Evolutionary conservation across 2,113 vertebrate genomes (phyloP).

Genomic region (Rhinogobius similis): DNA sequence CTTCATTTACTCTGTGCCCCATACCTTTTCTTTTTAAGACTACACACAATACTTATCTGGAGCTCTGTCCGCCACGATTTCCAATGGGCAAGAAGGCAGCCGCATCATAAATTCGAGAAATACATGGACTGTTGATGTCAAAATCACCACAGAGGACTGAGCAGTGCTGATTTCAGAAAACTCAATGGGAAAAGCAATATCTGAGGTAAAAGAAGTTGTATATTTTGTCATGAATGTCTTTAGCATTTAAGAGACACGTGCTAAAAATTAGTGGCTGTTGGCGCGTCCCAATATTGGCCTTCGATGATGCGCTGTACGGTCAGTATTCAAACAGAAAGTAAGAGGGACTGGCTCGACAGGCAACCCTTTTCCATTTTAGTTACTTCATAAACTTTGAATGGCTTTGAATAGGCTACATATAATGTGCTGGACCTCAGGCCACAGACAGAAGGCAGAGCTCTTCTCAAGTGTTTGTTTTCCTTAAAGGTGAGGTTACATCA

Average conservation of each 20-base stretch:
- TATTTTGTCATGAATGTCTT: neutral
- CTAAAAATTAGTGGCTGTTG: neutral
- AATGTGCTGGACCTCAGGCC: conserved; percentile 51
- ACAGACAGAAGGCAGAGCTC: conserved; percentile 18
- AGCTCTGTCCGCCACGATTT: neutral
- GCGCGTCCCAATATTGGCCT: neutral
- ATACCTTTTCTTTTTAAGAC: no score
- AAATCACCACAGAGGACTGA: no score
- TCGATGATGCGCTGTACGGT: neutral
- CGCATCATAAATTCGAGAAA: no score
- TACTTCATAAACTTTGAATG: neutral
- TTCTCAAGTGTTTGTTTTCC: conserved; percentile 55
- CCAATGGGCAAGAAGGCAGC: no score
- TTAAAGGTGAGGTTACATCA: conserved; percentile 56
- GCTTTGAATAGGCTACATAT: conserved; percentile 38
- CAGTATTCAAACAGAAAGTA: neutral
- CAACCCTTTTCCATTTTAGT: neutral
- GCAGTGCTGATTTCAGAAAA: no score
- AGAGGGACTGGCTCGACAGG: neutral
- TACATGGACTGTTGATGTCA: no score
- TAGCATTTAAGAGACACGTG: neutral
- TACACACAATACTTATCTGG: no score
- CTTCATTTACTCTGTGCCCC: no score
- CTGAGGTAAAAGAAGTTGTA: no score
- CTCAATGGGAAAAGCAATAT: no score